phyloP scores from a whole-genome alignment of 2,113 vertebrate species.

The Daboia siamensis region DNA sequence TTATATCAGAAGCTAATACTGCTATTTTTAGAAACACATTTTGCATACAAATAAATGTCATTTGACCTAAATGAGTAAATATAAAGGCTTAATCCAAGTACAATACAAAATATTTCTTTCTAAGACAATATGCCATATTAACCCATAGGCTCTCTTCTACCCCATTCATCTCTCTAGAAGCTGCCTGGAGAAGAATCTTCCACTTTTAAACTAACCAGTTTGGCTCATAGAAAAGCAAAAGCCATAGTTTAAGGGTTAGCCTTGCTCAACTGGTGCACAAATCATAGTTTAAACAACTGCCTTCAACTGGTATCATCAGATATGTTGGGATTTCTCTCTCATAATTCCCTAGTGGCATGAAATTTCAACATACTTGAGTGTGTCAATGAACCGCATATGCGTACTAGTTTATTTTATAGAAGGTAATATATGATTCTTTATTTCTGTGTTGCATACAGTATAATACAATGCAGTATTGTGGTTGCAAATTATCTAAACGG shows the following conservation, averaged over 20 bases:
- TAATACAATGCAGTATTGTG: neutral
- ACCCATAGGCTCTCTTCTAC: neutral
- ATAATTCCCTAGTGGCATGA: neutral
- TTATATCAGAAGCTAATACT: neutral
- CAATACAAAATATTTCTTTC: neutral
- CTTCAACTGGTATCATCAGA: neutral
- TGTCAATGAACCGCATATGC: neutral
- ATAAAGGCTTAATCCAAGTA: neutral
- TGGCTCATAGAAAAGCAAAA: neutral
- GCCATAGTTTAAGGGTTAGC: neutral
- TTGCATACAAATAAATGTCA: neutral
- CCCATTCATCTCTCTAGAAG: neutral
- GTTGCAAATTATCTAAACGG: neutral
- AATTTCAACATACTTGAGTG: neutral
- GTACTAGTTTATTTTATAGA: neutral
- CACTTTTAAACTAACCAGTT: neutral
- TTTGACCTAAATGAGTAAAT: neutral
- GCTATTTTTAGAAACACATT: slow-evolving; percentile 9
- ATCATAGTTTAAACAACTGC: neutral
- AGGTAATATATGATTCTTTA: neutral
- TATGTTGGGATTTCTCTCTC: neutral
- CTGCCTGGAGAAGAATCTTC: neutral
- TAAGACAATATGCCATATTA: neutral
- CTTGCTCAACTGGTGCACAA: neutral
- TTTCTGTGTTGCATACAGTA: fast-evolving